Evolutionary conservation across 2,888 invertebrate species (phyloP).

Genomic region (Schizotus pectinicornis): DNA sequence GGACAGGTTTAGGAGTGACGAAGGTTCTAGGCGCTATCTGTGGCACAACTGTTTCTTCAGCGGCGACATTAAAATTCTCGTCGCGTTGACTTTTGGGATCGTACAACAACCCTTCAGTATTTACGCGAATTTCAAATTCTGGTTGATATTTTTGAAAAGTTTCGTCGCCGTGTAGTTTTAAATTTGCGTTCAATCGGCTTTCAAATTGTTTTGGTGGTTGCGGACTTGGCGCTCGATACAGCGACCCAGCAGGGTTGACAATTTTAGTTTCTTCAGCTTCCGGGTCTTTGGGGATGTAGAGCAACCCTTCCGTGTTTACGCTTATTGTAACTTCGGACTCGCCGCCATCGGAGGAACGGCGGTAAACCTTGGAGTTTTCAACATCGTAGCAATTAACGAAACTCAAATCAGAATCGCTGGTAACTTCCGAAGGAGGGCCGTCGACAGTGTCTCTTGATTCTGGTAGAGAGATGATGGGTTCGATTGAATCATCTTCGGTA

Average conservation of each 20-base stretch:
- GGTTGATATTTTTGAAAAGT: background rate
- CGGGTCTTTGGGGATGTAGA: slow-evolving; percentile 12
- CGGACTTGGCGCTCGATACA: background rate
- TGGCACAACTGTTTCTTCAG: slow-evolving; percentile 5
- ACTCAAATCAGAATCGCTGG: slow-evolving; percentile 56
- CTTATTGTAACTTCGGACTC: background rate
- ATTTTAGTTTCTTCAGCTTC: background rate
- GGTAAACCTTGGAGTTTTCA: slow-evolving; percentile 49
- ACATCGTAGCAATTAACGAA: slow-evolving; percentile 54
- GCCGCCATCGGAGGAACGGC: slow-evolving; percentile 31
- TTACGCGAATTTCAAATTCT: background rate
- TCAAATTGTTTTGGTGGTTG: background rate
- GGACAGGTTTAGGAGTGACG: background rate
- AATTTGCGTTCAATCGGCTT: background rate
- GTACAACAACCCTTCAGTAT: slow-evolving; percentile 25
- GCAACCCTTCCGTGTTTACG: slow-evolving; percentile 2
- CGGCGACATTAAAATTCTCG: background rate
- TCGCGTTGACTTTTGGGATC: background rate
- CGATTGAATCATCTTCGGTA: slow-evolving; percentile 1
- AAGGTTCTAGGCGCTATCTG: slow-evolving; percentile 11
- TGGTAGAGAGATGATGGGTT: background rate
- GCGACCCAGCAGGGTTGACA: background rate
- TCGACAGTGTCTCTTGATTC: background rate
- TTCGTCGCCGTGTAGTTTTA: background rate
- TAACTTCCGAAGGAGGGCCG: slow-evolving; percentile 40